Conservation (phyloP, 2,888 invertebrate species). For the Apomyelois bistriatella region DNA sequence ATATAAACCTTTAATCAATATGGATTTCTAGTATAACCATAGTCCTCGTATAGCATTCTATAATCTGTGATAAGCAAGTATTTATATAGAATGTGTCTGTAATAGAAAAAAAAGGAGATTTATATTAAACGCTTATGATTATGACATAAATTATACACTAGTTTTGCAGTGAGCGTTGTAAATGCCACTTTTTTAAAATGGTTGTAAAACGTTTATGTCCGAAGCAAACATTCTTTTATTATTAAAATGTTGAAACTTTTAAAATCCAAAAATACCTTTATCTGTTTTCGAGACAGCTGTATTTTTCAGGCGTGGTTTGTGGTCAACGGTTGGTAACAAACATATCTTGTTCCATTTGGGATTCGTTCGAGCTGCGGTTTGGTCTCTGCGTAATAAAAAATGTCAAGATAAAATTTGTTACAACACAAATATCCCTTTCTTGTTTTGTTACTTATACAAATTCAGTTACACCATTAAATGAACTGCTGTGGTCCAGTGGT, state of each 20-base stretch:
- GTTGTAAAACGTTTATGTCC: too few species aligned
- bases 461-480: too few species aligned
- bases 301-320: constrained; percentile 7
- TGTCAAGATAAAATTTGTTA: background rate
- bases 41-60: too few species aligned
- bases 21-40: too few species aligned
- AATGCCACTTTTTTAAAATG: background rate
- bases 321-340: constrained; percentile 5
- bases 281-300: constrained; percentile 5
- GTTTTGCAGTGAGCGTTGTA: background rate
- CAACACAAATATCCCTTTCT: background rate
- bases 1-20: too few species aligned
- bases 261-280: constrained; percentile 4
- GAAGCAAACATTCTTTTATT: background rate
- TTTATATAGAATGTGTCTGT: too few species aligned
- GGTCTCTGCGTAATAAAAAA: background rate
- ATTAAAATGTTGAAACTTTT: background rate
- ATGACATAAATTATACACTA: too few species aligned
- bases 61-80: too few species aligned
- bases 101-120: too few species aligned
- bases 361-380: background rate
- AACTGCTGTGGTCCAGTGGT: too few species aligned
- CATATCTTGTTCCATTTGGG: constrained; percentile 4
- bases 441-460: too few species aligned
- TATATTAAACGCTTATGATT: too few species aligned